phyloP scores from a whole-genome alignment of 2,113 vertebrate species.

The Hemiprocne comata region DNA sequence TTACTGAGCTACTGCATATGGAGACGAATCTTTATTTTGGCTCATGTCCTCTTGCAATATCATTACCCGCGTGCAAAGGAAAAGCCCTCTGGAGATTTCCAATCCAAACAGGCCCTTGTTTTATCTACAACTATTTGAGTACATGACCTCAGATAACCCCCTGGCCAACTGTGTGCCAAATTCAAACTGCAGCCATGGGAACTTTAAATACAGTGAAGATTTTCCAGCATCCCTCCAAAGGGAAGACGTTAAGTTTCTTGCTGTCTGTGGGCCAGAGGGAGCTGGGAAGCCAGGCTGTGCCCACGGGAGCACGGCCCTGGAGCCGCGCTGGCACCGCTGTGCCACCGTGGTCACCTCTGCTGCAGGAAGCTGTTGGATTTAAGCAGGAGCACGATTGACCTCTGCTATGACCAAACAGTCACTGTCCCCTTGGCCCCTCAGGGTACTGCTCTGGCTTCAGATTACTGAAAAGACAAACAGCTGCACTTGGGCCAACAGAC shows the following conservation, averaged over 20 bases:
- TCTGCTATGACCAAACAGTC: neutral
- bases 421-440: neutral
- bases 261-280: neutral
- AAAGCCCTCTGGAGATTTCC: conserved; percentile 69
- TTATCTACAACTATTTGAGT: conserved; percentile 67
- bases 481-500: conserved; percentile 41
- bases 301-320: accelerated
- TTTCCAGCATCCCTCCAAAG: neutral
- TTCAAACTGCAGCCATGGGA: conserved; percentile 65
- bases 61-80: conserved; percentile 19
- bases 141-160: conserved; percentile 70
- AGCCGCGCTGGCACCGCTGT: accelerated
- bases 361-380: accelerated
- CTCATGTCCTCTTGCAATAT: conserved; percentile 26
- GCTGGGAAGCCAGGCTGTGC: accelerated
- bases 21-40: conserved; percentile 55
- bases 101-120: conserved; percentile 69
- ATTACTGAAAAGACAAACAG: conserved; percentile 53
- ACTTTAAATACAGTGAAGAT: conserved; percentile 44
- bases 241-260: neutral
- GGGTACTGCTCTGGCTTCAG: neutral
- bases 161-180: conserved; percentile 6
- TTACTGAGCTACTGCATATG: conserved; percentile 41
- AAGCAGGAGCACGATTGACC: neutral
- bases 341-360: accelerated